Evolutionary conservation across 2,888 invertebrate species (phyloP).

Genomic region (Nephrocerus scutellatus): DNA sequence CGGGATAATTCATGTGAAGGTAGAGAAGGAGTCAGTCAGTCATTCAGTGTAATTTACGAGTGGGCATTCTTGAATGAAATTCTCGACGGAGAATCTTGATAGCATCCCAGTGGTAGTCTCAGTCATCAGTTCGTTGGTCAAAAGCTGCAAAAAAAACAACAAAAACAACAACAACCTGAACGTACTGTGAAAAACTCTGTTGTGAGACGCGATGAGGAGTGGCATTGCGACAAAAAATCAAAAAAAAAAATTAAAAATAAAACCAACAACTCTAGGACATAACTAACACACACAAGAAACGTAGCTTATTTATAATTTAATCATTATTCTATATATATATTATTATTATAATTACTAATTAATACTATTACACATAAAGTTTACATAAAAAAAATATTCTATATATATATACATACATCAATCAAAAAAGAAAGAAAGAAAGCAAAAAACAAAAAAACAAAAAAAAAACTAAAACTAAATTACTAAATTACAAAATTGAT

Average conservation of each 20-base stretch:
- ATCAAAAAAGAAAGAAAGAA: slow-evolving; percentile 6
- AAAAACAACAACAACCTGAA: slow-evolving; percentile 14
- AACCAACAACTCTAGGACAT: slow-evolving; percentile 10
- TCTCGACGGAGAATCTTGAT: too few relatives aligned
- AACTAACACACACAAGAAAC: slow-evolving; percentile 19
- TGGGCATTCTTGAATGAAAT: too few relatives aligned
- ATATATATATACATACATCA: slow-evolving; percentile 20
- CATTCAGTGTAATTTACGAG: too few relatives aligned
- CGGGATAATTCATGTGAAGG: slow-evolving; percentile 15
- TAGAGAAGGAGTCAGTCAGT: too few relatives aligned
- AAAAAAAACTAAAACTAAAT: slow-evolving; percentile 12
- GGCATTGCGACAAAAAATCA: slow-evolving; percentile 23
- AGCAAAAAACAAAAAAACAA: slow-evolving; percentile 13
- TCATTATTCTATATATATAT: too few relatives aligned
- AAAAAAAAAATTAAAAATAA: slow-evolving; percentile 34
- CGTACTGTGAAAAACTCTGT: slow-evolving; percentile 41
- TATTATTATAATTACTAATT: too few relatives aligned
- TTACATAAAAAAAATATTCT: slow-evolving; percentile 21
- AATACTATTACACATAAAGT: too few relatives aligned
- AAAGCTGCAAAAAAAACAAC: slow-evolving; percentile 15
- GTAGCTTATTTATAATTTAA: too few relatives aligned
- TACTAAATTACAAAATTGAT: slow-evolving; percentile 8
- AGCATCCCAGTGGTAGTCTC: too few relatives aligned
- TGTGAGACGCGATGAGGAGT: slow-evolving; percentile 48
- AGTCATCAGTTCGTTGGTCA: slow-evolving; percentile 21